phyloP scores from a whole-genome alignment of 2,797 vertebrate species.

The Steatocranus sp. region DNA sequence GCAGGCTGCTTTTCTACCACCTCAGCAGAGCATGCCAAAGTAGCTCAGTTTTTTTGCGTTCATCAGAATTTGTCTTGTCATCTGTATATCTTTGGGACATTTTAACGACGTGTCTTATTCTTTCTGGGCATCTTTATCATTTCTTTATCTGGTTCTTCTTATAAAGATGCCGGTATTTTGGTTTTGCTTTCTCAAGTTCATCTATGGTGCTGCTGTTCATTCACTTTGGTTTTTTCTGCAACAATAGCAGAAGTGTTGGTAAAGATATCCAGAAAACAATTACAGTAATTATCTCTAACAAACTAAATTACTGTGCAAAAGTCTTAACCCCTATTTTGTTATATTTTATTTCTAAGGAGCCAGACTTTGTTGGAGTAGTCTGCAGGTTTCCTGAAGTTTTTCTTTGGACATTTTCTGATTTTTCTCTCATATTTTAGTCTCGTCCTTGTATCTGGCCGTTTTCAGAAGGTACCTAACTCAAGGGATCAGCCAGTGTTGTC shows the following conservation, averaged over 20 bases:
- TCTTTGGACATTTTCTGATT: background rate
- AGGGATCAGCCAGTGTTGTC: background rate
- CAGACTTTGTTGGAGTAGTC: background rate
- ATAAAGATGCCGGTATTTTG: background rate
- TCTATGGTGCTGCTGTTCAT: fast-evolving
- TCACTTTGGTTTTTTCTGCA: background rate
- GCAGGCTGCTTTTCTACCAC: background rate
- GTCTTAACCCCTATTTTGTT: background rate
- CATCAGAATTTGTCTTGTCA: background rate
- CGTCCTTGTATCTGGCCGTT: background rate
- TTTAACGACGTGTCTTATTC: background rate
- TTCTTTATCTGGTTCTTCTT: background rate
- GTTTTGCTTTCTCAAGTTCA: background rate
- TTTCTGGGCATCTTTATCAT: background rate
- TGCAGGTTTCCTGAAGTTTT: background rate
- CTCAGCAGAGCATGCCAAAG: background rate
- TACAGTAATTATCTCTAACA: background rate
- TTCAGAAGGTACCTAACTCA: background rate
- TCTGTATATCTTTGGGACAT: background rate
- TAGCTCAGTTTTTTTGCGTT: fast-evolving
- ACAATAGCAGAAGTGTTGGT: background rate
- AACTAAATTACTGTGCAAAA: background rate
- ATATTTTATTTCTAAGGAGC: background rate
- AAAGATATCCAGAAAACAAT: fast-evolving
- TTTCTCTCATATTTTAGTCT: background rate